These are phyloP conservation scores for Oriolus oriolus DNA, from an alignment of 2,113 vertebrate species.

Conservation along the genomic window DNA sequence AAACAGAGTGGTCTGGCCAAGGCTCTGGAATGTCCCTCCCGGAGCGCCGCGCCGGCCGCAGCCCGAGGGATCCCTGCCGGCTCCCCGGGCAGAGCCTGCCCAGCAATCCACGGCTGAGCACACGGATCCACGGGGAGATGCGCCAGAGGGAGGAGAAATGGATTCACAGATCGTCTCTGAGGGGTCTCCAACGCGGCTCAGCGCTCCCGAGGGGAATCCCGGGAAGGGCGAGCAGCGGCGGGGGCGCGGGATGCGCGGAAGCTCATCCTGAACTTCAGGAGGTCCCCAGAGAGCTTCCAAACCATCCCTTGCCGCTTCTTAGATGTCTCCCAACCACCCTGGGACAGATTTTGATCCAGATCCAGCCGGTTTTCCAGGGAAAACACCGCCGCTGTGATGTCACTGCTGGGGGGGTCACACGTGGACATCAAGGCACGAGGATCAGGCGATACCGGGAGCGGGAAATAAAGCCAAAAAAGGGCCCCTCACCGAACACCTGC, in stretches of 20 bases:
- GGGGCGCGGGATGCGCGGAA: no score
- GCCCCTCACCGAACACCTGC: accelerated
- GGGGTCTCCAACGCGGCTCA: accelerated
- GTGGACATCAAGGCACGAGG: not conserved
- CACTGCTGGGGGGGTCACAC: accelerated
- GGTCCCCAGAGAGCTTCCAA: not conserved
- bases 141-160: not conserved
- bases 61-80: not conserved
- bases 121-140: not conserved
- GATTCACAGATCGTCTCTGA: not conserved
- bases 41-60: not conserved
- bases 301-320: not conserved
- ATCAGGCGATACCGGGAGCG: accelerated
- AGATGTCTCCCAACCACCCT: not conserved
- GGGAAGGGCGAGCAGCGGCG: accelerated
- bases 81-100: not conserved
- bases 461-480: not conserved
- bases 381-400: not conserved
- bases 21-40: not conserved
- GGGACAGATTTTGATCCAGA: not conserved
- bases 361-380: not conserved
- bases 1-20: conserved; percentile 12
- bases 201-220: accelerated
- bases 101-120: not conserved
- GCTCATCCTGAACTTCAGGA: not conserved